Conservation (phyloP, 1,140 invertebrate species). For the Muscidifurax raptorellus region DNA sequence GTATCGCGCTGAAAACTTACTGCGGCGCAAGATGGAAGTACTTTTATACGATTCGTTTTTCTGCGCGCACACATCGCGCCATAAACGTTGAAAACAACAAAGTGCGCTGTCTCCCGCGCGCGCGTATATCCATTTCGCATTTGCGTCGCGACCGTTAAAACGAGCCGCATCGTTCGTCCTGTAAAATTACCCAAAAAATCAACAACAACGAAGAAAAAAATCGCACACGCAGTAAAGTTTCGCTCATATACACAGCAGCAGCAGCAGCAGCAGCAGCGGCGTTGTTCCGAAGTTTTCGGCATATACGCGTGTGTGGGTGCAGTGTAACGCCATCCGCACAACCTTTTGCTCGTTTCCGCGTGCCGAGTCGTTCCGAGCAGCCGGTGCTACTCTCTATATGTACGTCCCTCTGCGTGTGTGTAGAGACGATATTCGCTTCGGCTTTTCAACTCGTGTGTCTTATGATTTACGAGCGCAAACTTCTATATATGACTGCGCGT, state of each 20-base stretch:
- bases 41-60: neutral
- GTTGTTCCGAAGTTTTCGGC: conserved; percentile 17
- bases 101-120: neutral
- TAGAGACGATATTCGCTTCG: conserved; percentile 60
- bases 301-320: neutral
- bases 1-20: neutral
- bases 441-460: conserved; percentile 64
- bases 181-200: conserved; percentile 12
- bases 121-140: neutral
- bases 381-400: conserved; percentile 58
- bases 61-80: neutral
- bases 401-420: conserved; percentile 51
- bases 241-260: neutral
- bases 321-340: conserved; percentile 51
- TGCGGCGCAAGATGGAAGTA: neutral
- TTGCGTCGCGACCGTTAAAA: neutral
- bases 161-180: neutral
- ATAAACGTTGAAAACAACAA: neutral
- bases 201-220: neutral
- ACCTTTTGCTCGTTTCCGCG: conserved; percentile 60
- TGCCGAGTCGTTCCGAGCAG: conserved; percentile 64
- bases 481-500: neutral
- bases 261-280: neutral
- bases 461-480: conserved; percentile 59
- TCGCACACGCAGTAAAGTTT: conserved; percentile 26